A percentile compares a stretch with the other conserved stretches of the same genome.
Conservation (phyloP, 2,113 vertebrate genomes). For the Pao palembangensis region DNA sequence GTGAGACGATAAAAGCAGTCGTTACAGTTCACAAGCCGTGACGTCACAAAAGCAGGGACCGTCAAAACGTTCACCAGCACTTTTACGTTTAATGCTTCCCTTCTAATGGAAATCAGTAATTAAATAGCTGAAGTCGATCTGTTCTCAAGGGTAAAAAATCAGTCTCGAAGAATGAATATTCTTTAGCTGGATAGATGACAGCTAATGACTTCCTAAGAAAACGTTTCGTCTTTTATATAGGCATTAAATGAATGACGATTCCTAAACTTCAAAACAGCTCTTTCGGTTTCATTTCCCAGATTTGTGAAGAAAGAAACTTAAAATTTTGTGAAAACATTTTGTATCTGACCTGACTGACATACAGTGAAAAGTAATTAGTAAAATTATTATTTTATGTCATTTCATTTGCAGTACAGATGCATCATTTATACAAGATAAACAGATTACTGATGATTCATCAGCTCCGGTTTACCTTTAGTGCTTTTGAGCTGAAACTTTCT, state of each 20-base stretch:
- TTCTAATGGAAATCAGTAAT: too few species aligned
- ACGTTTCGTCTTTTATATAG: accelerated
- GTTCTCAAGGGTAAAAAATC: neutral
- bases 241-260: neutral
- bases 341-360: too few species aligned
- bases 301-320: conserved; percentile 28
- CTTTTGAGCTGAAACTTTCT: neutral
- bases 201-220: accelerated
- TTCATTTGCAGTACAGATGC: too few species aligned
- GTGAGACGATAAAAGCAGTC: too few species aligned
- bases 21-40: neutral
- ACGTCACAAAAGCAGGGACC: conserved; percentile 10
- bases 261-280: accelerated
- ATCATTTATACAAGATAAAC: too few species aligned
- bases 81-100: neutral
- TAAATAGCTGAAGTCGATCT: accelerated
- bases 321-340: conserved; percentile 5
- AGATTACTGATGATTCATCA: neutral
- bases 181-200: accelerated
- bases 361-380: too few species aligned
- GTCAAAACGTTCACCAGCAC: accelerated
- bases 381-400: neutral
- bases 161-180: neutral
- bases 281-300: conserved; percentile 53
- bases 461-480: neutral